Evolutionary conservation across 2,113 vertebrate genomes (phyloP).

Genomic region (Hystrix cristata): DNA sequence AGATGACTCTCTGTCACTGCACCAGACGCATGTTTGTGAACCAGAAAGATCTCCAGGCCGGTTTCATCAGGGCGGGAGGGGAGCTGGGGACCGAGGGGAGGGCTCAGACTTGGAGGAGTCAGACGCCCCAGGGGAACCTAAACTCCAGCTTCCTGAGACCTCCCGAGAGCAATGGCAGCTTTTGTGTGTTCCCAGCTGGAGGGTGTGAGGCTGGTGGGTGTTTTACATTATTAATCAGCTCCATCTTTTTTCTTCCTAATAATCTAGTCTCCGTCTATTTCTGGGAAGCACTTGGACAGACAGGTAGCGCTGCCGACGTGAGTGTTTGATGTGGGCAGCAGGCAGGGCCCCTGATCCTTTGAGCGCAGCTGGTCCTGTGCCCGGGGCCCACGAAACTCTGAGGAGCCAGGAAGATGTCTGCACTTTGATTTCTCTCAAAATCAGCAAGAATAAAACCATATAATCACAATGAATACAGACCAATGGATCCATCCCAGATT

Average conservation of each 20-base stretch:
- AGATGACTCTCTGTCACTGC: neutral
- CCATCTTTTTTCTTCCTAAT: conserved; percentile 13
- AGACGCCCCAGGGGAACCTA: neutral
- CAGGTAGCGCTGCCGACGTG: fast-evolving
- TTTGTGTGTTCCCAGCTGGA: conserved; percentile 16
- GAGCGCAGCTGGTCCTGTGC: neutral
- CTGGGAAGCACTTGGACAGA: neutral
- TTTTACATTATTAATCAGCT: conserved; percentile 63
- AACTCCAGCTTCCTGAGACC: neutral
- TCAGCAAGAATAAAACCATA: neutral
- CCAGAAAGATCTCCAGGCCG: neutral
- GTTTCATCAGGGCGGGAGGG: neutral
- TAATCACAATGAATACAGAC: neutral
- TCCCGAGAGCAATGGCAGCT: neutral
- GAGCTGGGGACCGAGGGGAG: too few species aligned
- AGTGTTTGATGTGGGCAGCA: neutral
- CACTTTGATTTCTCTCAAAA: conserved; percentile 16
- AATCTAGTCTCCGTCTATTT: neutral
- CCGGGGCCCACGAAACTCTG: neutral
- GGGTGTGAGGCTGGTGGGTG: neutral
- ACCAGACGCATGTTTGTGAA: neutral
- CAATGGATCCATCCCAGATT: neutral
- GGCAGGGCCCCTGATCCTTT: too few species aligned
- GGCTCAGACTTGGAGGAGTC: neutral
- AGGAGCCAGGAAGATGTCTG: neutral